These are phyloP conservation scores for Eufriesea mexicana DNA, from an alignment of 1,140 invertebrate species.

Conservation along the genomic window DNA sequence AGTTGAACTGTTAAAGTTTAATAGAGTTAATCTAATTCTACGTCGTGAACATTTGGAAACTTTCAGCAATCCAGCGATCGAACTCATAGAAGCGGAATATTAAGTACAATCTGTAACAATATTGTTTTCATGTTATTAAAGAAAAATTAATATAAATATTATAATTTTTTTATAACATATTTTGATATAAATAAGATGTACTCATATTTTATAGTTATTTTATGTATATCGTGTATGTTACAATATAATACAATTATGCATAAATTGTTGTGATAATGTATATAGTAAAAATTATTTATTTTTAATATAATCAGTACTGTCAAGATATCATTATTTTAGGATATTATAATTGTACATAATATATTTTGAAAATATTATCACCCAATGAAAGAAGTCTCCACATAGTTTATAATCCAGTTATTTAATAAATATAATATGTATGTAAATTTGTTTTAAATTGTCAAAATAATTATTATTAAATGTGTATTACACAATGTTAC, in stretches of 20 bases:
- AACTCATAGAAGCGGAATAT: no score
- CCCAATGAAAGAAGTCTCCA: background rate
- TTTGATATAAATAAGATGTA: conserved; percentile 4
- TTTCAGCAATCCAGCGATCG: no score
- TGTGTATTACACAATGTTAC: background rate
- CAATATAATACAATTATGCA: conserved; percentile 24
- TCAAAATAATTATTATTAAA: background rate
- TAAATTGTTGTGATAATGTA: background rate
- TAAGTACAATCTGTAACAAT: no score
- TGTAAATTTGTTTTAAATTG: background rate
- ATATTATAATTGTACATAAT: conserved; percentile 14
- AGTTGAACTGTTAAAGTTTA: no score
- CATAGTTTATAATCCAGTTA: background rate
- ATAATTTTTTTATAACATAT: background rate
- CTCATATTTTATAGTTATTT: background rate
- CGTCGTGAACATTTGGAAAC: no score
- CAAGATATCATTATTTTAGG: background rate
- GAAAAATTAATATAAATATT: conserved; percentile 9
- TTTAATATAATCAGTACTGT: conserved; percentile 4
- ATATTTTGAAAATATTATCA: conserved; percentile 1
- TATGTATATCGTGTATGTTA: conserved; percentile 21
- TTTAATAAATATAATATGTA: background rate
- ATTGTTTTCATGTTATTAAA: background rate
- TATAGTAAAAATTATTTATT: background rate
- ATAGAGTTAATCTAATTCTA: no score